Percentiles rank a stretch among this genome's conserved stretches.
phyloP scores from a whole-genome alignment of 2,888 invertebrate genomes.

The Xestia xanthographa region DNA sequence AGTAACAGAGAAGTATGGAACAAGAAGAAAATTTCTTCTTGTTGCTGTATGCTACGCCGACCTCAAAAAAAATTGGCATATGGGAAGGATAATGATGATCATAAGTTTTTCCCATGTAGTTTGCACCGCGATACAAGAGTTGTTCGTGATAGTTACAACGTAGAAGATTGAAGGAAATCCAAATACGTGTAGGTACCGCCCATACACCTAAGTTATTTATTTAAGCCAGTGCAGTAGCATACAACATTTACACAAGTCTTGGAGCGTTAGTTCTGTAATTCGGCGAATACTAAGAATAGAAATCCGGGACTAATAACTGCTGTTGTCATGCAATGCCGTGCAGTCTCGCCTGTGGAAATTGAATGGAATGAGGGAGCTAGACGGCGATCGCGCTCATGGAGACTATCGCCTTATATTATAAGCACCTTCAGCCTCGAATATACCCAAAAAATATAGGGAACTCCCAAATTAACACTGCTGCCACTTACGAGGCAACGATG shows the following conservation, averaged over 20 bases:
- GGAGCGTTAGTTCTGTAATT: slow-evolving; percentile 28
- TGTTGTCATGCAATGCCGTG: slow-evolving; percentile 39
- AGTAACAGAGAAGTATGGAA: no score
- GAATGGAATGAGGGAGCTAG: slow-evolving; percentile 13
- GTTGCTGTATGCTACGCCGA: background rate
- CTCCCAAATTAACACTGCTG: background rate
- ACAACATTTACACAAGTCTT: background rate
- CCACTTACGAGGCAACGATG: slow-evolving; percentile 1
- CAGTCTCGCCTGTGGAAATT: slow-evolving; percentile 15
- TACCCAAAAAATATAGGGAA: background rate
- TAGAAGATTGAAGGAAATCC: background rate
- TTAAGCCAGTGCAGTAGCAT: background rate
- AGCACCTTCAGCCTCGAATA: background rate
- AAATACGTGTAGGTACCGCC: background rate
- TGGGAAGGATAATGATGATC: background rate
- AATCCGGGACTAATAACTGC: slow-evolving; percentile 33
- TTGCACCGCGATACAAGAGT: background rate
- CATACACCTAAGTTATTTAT: background rate
- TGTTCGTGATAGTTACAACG: background rate
- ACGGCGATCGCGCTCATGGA: background rate
- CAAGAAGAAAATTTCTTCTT: no score
- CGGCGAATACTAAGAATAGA: slow-evolving; percentile 26
- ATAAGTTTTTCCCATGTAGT: background rate
- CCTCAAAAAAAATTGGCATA: background rate
- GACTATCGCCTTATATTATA: slow-evolving; percentile 7